Base-by-base conservation (phyloP, 2,113 vertebrate genomes). In the Bombycilla garrulus region DNA sequence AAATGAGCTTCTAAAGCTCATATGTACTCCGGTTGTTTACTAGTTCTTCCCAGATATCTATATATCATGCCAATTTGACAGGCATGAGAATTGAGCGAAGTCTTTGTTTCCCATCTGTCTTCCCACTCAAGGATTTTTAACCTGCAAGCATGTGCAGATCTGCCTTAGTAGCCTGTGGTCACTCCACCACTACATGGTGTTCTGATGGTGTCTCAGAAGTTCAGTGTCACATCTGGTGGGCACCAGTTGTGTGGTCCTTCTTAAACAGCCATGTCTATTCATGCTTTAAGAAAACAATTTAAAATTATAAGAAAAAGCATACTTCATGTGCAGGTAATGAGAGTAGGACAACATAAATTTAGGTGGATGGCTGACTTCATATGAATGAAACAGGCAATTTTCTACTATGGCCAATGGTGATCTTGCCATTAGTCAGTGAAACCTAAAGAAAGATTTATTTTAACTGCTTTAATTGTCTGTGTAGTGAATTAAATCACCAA, bases 131-230 rank as follows among this genome's bases (percentile, higher is more conserved):
- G 38, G 12, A 8, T 10, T 88, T 61, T 81, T 50, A 21, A 45
- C 28, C 38, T 70, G 29, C 1, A 3, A 31, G 20, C 1, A 0
- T 15, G 20, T 25, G 16, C 44, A 85, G 26, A 40, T 36, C 13
- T 40, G 35, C 35, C 35, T 42, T 1, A 0, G 21, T 28, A 35
- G 22, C 13, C 40, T 65, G 15, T 25, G 36, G 15, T 77, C 22
- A 58, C n/a, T 36, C 14, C 29, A 33, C 8, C 8, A 3, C 25
- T 57, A 3, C 14, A 0, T 17, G 21, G 21, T 42, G 36, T 31
- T 78, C 60, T 70, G 22, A 35, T 7, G 25, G 9, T 2, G 1
- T 19, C 47, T 42, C 60, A 58, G 14, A 38, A 1, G 0, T 29
- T 76, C 64, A 9, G 6, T 26, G 11, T 60, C 48, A 51, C 35